Conservation (phyloP, 2,888 invertebrate genomes). For the Disparrhopalites patrizii region DNA sequence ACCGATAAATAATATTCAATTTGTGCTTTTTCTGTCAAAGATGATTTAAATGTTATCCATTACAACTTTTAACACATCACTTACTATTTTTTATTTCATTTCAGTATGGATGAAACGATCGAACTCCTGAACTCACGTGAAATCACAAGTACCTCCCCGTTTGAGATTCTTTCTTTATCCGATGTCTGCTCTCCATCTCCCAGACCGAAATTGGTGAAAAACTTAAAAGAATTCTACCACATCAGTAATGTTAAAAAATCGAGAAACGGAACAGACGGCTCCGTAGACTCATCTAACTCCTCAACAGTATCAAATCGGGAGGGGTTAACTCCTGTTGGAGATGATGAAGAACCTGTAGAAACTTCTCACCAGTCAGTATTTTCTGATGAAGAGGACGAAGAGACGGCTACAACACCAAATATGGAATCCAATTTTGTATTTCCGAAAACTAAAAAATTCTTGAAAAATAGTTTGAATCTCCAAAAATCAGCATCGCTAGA, state of each 20-base stretch:
- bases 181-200: constrained; percentile 30
- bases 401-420: constrained; percentile 11
- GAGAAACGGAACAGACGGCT: neutral
- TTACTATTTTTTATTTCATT: constrained; percentile 4
- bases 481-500: constrained; percentile 9
- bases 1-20: neutral
- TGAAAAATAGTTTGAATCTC: constrained; percentile 23
- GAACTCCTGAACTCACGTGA: constrained; percentile 43
- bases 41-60: no score
- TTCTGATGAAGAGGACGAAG: constrained; percentile 33
- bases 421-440: constrained; percentile 29
- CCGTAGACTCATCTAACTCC: constrained; percentile 23
- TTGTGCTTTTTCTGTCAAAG: neutral
- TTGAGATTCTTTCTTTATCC: constrained; percentile 43
- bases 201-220: constrained; percentile 45
- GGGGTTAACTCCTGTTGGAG: constrained; percentile 30
- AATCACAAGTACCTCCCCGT: constrained; percentile 41
- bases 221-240: constrained; percentile 45
- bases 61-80: no score
- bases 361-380: constrained; percentile 40
- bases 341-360: constrained; percentile 19
- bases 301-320: constrained; percentile 37
- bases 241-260: constrained; percentile 36
- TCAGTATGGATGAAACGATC: constrained; percentile 45
- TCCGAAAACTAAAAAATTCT: constrained; percentile 19